Evolutionary conservation across 2,113 vertebrate species (phyloP), one percentile per base, ranked within the genome.

Genomic region (Serinus canaria): DNA sequence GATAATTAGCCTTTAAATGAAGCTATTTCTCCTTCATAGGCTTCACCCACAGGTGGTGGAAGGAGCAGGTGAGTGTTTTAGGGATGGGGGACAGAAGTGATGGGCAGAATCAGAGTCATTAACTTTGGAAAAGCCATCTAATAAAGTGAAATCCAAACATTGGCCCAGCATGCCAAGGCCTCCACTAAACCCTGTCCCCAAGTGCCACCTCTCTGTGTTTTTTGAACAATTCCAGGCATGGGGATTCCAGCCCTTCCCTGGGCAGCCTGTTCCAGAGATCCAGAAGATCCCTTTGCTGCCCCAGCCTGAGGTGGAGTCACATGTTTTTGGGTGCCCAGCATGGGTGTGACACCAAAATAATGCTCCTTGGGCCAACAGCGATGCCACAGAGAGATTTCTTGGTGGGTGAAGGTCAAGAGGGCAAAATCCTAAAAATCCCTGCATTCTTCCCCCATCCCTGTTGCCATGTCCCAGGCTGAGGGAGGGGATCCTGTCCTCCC

Each of bases 381-480:
- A 2, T 16, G 15, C 68, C 53, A 19, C 2, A 12, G 31, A 1
- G 1, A 4, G 13, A 53, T 16, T 35, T 58, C 47, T 49, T 0
- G 17, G 8, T 9, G 62, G 6, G 24, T 0, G 2, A 49, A 52
- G 24, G 2, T 5, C 19, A 7, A 41, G 47, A n/a, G 12, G 14
- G 9, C 10, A 56, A 80, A 84, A 43, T 33, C 66, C 60, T 52
- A 62, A 66, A 76, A 72, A 7, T 5, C 31, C 23, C 47, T 4
- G 13, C 1, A 1, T 11, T 72, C 11, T 46, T 75, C 16, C 28
- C 72, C n/a, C n/a, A n/a, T n/a, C n/a, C 47, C 0, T 1, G 0
- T 31, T 53, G 41, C 7, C 1, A 4, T 7, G n/a, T 1, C 4
- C 27, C 52, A 47, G 37, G 53, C 9, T 53, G 52, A 62, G 56